A percentile compares a stretch with the other conserved stretches of the same genome.
Conservation (phyloP, 1,140 invertebrate species). For the Phthorimaea operculella region DNA sequence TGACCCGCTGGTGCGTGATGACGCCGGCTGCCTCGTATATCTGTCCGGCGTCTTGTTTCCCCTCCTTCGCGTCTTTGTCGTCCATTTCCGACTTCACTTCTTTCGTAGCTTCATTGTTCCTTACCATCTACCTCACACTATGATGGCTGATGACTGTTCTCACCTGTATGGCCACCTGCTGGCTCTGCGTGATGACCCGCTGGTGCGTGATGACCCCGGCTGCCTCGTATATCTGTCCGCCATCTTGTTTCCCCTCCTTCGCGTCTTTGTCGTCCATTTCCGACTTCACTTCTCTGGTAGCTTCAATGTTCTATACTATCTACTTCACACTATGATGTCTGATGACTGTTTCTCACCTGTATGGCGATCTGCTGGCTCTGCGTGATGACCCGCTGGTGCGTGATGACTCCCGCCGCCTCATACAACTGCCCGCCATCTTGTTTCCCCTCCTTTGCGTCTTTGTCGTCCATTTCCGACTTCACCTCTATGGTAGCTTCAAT, state of each 20-base stretch:
- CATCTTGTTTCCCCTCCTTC: conserved; percentile 31
- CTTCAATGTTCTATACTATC: conserved; percentile 42
- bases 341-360: too few species aligned
- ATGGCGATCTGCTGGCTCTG: conserved; percentile 45
- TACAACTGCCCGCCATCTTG: conserved; percentile 37
- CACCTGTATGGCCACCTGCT: conserved; percentile 51
- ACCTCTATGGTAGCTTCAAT: conserved; percentile 31
- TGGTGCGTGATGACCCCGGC: too few species aligned
- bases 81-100: conserved; percentile 40
- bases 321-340: too few species aligned
- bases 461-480: conserved; percentile 39
- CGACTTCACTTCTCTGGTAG: conserved; percentile 36
- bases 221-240: conserved; percentile 42
- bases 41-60: conserved; percentile 32
- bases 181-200: conserved; percentile 39
- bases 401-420: conserved; percentile 24
- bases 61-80: conserved; percentile 25
- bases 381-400: conserved; percentile 30
- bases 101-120: conserved; percentile 39
- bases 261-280: conserved; percentile 30
- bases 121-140: conserved; percentile 42
- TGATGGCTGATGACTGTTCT: too few species aligned
- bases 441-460: conserved; percentile 26
- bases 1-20: conserved; percentile 25
- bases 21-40: conserved; percentile 36